A percentile compares a stretch with the other conserved stretches of the same genome.
These are phyloP conservation scores for Ostrea denselamellosa DNA, from an alignment of 1,140 invertebrate species.

Conservation along the genomic window DNA sequence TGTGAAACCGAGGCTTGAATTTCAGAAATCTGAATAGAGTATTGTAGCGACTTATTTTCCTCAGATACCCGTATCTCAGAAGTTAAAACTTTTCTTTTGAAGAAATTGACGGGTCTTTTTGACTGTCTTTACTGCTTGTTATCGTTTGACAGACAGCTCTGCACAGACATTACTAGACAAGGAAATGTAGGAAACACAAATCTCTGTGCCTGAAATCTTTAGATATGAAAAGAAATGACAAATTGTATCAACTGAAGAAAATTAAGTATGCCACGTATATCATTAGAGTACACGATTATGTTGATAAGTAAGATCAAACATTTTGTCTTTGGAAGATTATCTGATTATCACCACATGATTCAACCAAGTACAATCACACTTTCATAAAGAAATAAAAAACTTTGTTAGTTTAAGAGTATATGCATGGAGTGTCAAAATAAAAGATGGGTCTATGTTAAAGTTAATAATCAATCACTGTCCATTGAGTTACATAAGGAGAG, in stretches of 20 bases:
- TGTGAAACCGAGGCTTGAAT: slow-evolving; percentile 31
- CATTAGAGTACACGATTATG: neutral
- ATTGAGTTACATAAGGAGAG: neutral
- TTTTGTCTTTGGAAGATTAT: neutral
- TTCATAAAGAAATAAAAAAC: too few relatives aligned
- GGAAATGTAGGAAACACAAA: too few relatives aligned
- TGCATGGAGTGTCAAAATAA: neutral
- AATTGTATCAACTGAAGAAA: neutral
- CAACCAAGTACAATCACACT: neutral
- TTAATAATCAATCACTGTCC: neutral
- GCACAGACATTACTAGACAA: too few relatives aligned
- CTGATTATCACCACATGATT: neutral
- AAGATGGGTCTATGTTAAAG: neutral
- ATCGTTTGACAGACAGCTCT: neutral
- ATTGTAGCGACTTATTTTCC: slow-evolving; percentile 38
- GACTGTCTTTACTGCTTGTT: neutral
- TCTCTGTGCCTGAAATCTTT: too few relatives aligned
- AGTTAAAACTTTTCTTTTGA: slow-evolving; percentile 28
- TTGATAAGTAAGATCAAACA: neutral
- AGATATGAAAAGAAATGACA: too few relatives aligned
- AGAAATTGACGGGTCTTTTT: neutral
- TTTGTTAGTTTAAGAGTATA: too few relatives aligned
- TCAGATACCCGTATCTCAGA: slow-evolving; percentile 15
- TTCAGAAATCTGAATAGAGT: slow-evolving; percentile 36
- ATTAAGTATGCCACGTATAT: neutral